Conservation (phyloP, 2,888 invertebrate genomes). For the Pseudanteris insignis region DNA sequence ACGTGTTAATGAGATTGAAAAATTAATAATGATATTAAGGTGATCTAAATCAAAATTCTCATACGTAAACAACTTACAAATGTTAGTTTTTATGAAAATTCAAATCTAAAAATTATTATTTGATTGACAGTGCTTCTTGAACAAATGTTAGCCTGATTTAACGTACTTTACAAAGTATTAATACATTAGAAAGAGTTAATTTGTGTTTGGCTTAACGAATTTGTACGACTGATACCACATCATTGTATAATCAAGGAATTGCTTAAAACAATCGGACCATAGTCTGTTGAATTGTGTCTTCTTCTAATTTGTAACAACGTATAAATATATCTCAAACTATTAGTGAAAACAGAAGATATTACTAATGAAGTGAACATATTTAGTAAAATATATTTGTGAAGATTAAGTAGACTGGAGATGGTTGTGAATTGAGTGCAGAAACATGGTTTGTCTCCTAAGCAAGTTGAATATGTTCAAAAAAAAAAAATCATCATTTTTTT, state of each 20-base stretch:
- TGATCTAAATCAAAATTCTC: too few relatives aligned
- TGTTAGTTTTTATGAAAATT: too few relatives aligned
- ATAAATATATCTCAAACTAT: slow-evolving; percentile 23
- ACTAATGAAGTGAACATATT: slow-evolving; percentile 32
- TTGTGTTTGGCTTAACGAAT: not conserved
- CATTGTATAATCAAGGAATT: slow-evolving; percentile 13
- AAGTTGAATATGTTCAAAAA: too few relatives aligned
- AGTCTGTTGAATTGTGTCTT: slow-evolving; percentile 5
- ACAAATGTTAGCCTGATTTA: too few relatives aligned
- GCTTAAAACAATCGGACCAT: slow-evolving; percentile 11
- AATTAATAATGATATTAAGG: too few relatives aligned
- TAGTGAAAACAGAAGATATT: slow-evolving; percentile 14
- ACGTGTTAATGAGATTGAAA: too few relatives aligned
- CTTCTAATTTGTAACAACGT: slow-evolving; percentile 15
- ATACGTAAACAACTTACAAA: too few relatives aligned
- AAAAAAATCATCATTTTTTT: too few relatives aligned
- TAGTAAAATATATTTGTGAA: slow-evolving; percentile 33
- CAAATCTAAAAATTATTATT: too few relatives aligned
- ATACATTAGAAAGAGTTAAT: not conserved
- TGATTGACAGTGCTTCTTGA: too few relatives aligned
- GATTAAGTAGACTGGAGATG: slow-evolving; percentile 43
- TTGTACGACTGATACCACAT: not conserved
- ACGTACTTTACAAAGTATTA: not conserved
- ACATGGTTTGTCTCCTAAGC: too few relatives aligned
- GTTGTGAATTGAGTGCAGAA: slow-evolving; percentile 41